Base-by-base conservation (phyloP, 2,113 vertebrate genomes). In the Bubo bubo region DNA sequence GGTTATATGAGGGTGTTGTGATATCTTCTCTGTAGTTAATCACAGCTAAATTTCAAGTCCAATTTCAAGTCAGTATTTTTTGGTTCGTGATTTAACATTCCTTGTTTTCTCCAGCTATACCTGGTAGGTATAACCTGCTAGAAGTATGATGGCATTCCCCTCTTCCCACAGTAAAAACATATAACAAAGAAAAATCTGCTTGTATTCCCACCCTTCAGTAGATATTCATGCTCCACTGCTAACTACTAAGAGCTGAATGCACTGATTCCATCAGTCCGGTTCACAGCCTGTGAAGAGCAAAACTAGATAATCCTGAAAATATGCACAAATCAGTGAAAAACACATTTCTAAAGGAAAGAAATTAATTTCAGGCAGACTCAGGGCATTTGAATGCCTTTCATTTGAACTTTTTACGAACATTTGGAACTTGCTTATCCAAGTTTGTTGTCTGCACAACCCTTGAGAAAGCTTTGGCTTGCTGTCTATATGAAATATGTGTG, bases 11-110 rank as follows among this genome's bases (percentile, higher is more conserved):
- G 49, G 7, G 24, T 53, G 16, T 27, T 55, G 18, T 95, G 56
- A 84, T 95, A 77, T 82, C 67, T 91, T 86, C 39, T 84, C 43
- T 4, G 6, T 30, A 75, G 64, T 86, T 96, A 95, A 97, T 94
- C 59, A 76, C 2, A 93, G 16, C 26, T 58, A 76, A 62, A 81
- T 83, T 96, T 94, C 52, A 94, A 27, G 23, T 41, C 34, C 35
- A 90, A 28, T 66, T 89, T 79, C 19, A 84, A 49, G 23, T 52
- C 10, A n/a, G 3, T 9, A 73, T 62, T 50, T 88, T 64, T 84
- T 55, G 4, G 16, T 84, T 90, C 24, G 67, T 82, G 64, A 73
- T 26, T 92, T 86, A 91, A 76, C 6, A n/a, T 86, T 88, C 6
- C 22, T 41, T 74, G 43, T 47, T 86, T 95, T 45, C 20, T 70